Base-by-base conservation (phyloP, 2,888 invertebrate genomes). In the Fabriciana adippe region DNA sequence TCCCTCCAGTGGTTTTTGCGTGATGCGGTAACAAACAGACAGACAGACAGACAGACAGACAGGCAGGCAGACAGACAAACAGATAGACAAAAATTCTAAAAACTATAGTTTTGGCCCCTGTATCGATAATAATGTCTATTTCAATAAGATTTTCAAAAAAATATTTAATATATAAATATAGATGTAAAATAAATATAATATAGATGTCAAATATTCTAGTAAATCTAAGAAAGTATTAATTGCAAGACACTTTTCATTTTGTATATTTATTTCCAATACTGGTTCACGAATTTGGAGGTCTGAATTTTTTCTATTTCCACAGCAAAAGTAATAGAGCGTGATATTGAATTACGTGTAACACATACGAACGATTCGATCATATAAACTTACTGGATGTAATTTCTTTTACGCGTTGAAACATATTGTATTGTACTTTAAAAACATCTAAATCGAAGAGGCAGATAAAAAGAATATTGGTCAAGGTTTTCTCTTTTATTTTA, bases 381-480 rank as follows among this genome's bases (percentile, higher is more conserved):
- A 11, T 2, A 35, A 35, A 48, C 48, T 35, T n/a, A n/a, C 21
- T 64, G 16, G 50, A 59, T 45, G 56, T 60, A 66, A 21, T 48
- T 54, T 60, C 18, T 66, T 54, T 60, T 21, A 60, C 47, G 26
- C 45, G 1, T 26, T 45, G 51, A 26, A 53, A 66, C 35, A 18
- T 60, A 45, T 55, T 60, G 60, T 60, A 47, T 55, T 60, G 55
- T 55, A 61, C 53, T 61, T 53, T 61, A 60, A 60, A 47, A 60
- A 60, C 35, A 18, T 53, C 53, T 47, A 45, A 59, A 65, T 59
- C 59, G 41, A 31, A 54, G 31, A 65, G 53, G 59, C 45, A 18
- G 53, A 66, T 54, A 47, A 59, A 54, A 66, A 59, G 45, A 60
- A 66, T 55, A 60, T 66, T 54, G 60, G 54, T 55, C 59, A 66